These are phyloP conservation scores for Alethe castanea DNA, from an alignment of 2,113 vertebrate genomes.

Conservation along the genomic window DNA sequence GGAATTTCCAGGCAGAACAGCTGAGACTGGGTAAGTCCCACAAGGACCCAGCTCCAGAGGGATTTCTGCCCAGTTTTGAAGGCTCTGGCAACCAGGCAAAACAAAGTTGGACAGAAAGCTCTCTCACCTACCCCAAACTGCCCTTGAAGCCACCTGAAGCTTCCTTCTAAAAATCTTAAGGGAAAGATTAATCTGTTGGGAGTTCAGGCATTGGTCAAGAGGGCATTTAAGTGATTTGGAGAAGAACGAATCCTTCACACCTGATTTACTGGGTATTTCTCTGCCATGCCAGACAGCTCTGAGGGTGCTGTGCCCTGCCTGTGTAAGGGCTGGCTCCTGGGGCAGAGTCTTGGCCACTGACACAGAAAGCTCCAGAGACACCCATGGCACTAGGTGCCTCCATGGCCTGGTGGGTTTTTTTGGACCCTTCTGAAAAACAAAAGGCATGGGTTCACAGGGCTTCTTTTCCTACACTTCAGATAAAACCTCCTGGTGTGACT, in stretches of 20 bases:
- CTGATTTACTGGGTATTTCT: not conserved
- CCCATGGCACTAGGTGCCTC: not conserved
- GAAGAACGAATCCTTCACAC: not conserved
- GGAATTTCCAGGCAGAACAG: not conserved
- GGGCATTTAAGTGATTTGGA: not conserved
- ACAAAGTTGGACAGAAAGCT: not conserved
- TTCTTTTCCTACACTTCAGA: not conserved
- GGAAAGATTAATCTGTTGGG: fast-evolving
- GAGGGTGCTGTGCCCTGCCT: not conserved
- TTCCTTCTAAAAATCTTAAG: not conserved
- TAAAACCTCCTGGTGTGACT: not conserved
- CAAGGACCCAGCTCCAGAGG: not conserved
- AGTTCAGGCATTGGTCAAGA: not conserved
- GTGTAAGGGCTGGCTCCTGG: fast-evolving
- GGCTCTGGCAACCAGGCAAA: not conserved
- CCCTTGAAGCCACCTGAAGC: not conserved
- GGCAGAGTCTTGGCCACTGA: not conserved
- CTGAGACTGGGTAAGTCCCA: not conserved
- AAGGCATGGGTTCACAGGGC: not conserved
- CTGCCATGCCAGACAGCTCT: not conserved
- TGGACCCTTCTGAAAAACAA: not conserved
- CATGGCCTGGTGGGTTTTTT: not conserved
- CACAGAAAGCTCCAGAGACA: not conserved
- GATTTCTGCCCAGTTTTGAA: not conserved
- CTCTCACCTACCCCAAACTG: not conserved